These are phyloP conservation scores for Elymnias hypermnestra DNA, from an alignment of 1,140 invertebrate species.

Conservation along the genomic window DNA sequence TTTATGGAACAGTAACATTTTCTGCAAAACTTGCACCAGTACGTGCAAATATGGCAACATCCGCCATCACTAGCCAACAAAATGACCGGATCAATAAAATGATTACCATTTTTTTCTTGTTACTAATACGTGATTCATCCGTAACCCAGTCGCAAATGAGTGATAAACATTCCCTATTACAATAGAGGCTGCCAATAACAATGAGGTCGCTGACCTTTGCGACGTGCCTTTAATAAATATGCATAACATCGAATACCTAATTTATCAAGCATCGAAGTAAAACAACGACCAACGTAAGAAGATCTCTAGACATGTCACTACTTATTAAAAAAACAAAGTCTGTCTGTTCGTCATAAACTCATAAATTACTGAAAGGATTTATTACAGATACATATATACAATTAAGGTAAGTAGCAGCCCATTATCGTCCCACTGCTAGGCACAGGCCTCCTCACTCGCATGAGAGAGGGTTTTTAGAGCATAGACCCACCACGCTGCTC, in stretches of 20 bases:
- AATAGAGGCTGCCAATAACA: conserved; percentile 40
- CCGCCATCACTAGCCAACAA: conserved; percentile 6
- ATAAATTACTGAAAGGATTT: no score
- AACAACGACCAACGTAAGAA: conserved; percentile 18
- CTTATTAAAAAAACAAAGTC: no score
- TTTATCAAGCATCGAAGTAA: conserved; percentile 50
- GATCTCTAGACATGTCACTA: conserved; percentile 15
- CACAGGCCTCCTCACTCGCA: no score
- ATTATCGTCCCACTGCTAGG: no score
- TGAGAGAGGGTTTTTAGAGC: no score
- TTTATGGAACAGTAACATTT: no score
- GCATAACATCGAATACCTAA: conserved; percentile 39
- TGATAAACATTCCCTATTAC: conserved; percentile 40
- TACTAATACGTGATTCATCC: conserved; percentile 27
- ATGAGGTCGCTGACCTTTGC: conserved; percentile 44
- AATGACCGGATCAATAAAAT: conserved; percentile 34
- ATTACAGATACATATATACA: no score
- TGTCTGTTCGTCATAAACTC: no score
- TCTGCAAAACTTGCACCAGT: conserved; percentile 2
- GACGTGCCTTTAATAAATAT: conserved; percentile 56
- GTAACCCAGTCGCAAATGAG: conserved; percentile 48
- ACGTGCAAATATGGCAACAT: conserved; percentile 16
- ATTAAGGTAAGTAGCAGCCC: no score
- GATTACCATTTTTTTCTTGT: conserved; percentile 23
- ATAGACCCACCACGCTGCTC: no score